Percentiles rank a stretch among this genome's conserved stretches.
These are phyloP conservation scores for Sebastes hopkinsi DNA, from an alignment of 2,797 vertebrate species.

Conservation along the genomic window DNA sequence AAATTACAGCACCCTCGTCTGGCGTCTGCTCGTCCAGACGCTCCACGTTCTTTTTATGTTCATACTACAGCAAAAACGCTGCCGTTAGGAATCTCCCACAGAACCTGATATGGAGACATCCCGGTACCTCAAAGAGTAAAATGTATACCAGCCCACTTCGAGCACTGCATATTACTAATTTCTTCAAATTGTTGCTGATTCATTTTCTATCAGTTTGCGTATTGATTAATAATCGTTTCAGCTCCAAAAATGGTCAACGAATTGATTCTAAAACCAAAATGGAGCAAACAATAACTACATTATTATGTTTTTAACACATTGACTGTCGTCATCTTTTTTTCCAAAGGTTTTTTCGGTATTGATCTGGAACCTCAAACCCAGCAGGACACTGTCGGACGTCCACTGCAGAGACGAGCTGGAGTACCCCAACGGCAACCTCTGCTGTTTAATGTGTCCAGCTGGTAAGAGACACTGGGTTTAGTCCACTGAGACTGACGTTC, in stretches of 20 bases:
- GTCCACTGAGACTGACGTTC: not conserved
- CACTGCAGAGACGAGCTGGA: slow-evolving; percentile 41
- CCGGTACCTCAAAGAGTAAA: no score
- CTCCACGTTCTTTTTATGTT: no score
- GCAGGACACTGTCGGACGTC: not conserved
- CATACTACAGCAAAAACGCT: no score
- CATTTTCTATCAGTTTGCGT: no score
- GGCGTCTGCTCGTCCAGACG: no score
- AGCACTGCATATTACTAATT: not conserved
- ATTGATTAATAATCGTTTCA: not conserved
- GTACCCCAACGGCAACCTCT: slow-evolving; percentile 54
- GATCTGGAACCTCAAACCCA: not conserved
- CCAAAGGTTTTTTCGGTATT: slow-evolving; percentile 45
- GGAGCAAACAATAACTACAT: not conserved
- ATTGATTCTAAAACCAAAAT: not conserved
- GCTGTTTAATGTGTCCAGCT: slow-evolving; percentile 79
- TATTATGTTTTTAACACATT: not conserved
- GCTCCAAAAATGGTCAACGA: not conserved
- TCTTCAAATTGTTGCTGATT: not conserved
- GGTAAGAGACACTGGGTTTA: slow-evolving; percentile 62
- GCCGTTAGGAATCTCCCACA: not conserved
- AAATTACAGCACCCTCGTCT: no score
- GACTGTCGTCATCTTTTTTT: not conserved
- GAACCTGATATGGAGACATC: not conserved
- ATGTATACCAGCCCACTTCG: not conserved